Base-by-base conservation (phyloP, 2,888 invertebrate genomes). In the Epirrhoe tristata region DNA sequence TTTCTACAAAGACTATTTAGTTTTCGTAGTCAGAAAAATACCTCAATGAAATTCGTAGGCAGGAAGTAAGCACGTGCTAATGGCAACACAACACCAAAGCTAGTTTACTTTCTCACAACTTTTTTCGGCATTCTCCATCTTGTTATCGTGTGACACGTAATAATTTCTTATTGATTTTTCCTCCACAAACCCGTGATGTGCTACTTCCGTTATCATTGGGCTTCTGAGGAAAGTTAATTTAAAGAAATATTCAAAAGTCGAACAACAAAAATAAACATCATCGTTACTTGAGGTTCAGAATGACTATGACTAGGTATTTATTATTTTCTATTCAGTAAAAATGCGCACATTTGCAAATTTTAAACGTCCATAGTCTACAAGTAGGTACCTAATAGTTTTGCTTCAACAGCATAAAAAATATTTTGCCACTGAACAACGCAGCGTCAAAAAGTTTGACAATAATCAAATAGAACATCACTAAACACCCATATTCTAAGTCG, bases 61-160 rank as follows among this genome's bases (percentile, higher is more conserved):
- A 84, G 85, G 88, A 87, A 88, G 82, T 77, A 76, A 77, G 77
- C 81, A 81, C 81, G 81, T 83, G 86, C 78, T 89, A 87, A 89
- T 85, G 81, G 81, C 12, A 10, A 43, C 39, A 12, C 36, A 43
- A 84, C 72, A 72, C 71, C 69, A 74, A 64, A 73, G 69, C 67
- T 57, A 70, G 80, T 82, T 83, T 79, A 77, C 78, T 80, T 82
- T 83, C 81, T 82, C 80, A 78, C 73, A 73, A 64, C 61, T 74
- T 74, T 77, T 81, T 80, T 73, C 63, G 67, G 71, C 76, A 80
- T 83, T 81, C 77, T 78, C 74, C 74, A 75, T 76, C 77, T 74
- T 69, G 74, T 81, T 82, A 79, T 65, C 63, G 63, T 69, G 62
- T 69, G 53, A 59, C 57, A 61, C 50, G 39, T 63, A 32, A 56